Conservation (phyloP, 92 coral and sea anemone genomes). For the Actinostola sp. region DNA sequence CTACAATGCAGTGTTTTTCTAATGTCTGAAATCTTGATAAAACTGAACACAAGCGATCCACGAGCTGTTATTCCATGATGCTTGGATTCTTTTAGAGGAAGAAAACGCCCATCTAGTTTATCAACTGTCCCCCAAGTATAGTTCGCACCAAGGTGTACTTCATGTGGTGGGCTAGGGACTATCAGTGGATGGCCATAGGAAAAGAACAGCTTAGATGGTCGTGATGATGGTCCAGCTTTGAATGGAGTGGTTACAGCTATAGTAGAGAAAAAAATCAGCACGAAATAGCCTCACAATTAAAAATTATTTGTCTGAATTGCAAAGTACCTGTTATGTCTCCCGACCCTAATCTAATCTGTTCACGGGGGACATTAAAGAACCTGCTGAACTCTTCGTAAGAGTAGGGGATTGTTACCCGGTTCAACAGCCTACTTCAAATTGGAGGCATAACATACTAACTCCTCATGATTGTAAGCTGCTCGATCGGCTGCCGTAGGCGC, state of each 20-base stretch:
- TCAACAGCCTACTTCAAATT: too few species aligned
- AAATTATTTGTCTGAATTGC: background rate
- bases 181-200: background rate
- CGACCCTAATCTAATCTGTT: too few species aligned
- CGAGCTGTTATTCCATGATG: background rate
- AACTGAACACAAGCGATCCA: constrained; percentile 14
- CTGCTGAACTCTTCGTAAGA: too few species aligned
- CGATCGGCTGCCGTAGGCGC: too few species aligned
- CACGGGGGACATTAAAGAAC: too few species aligned
- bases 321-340: too few species aligned
- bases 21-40: background rate
- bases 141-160: constrained; percentile 15
- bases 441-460: too few species aligned
- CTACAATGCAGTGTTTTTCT: background rate
- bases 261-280: background rate
- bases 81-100: background rate
- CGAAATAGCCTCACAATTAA: background rate
- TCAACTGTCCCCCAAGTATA: constrained; percentile 17
- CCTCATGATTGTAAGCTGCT: too few species aligned
- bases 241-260: background rate
- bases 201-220: background rate
- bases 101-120: too few species aligned
- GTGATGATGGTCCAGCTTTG: constrained; percentile 1
- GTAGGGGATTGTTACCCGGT: too few species aligned
- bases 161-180: constrained; percentile 4